Conservation (phyloP, 2,113 vertebrate species). For the Lampris megalopsis region DNA sequence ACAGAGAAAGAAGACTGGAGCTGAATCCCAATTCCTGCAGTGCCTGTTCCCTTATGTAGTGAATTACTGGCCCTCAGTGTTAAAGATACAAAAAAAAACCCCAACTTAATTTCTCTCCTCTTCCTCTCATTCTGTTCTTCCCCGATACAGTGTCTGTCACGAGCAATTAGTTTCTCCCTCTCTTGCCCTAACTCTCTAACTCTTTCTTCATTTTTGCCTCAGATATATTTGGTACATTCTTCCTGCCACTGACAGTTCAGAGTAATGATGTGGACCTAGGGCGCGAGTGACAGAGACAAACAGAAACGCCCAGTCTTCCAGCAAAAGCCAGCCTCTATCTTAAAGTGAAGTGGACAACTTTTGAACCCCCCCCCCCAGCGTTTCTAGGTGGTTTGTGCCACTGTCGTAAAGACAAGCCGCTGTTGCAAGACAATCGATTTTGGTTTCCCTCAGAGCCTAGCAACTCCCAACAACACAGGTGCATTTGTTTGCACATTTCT, state of each 20-base stretch:
- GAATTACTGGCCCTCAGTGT: slow-evolving; percentile 22
- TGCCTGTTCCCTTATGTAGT: slow-evolving; percentile 25
- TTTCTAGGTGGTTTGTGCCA: too few species aligned
- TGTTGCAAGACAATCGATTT: too few species aligned
- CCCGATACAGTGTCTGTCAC: background rate
- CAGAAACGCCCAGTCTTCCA: background rate
- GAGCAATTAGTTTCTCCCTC: background rate
- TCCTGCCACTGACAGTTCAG: background rate
- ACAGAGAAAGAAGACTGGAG: slow-evolving; percentile 46
- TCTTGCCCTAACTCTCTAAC: background rate
- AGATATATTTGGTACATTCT: background rate
- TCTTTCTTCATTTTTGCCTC: background rate
- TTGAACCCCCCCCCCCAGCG: too few species aligned
- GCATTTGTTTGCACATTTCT: too few species aligned
- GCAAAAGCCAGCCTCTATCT: slow-evolving; percentile 12
- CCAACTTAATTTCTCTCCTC: background rate
- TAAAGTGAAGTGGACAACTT: background rate
- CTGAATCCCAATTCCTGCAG: slow-evolving; percentile 57
- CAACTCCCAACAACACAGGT: too few species aligned
- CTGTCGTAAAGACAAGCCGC: too few species aligned
- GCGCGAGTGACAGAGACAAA: background rate
- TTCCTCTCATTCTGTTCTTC: background rate
- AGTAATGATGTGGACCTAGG: background rate
- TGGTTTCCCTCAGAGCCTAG: too few species aligned
- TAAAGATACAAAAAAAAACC: background rate